Evolutionary conservation across 2,888 invertebrate genomes (phyloP).

Genomic region (Ophion slaviceki): DNA sequence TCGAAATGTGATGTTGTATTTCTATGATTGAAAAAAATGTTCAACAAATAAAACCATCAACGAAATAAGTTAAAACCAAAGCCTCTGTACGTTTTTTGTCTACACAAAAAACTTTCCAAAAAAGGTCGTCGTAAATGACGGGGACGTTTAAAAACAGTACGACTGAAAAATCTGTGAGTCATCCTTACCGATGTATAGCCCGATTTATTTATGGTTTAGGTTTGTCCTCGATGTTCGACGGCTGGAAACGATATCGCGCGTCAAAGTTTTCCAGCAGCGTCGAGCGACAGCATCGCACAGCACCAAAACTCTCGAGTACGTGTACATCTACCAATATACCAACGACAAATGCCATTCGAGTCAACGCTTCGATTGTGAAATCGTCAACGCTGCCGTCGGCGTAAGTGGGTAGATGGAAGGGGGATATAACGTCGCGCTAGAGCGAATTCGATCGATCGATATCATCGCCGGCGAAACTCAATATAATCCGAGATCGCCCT

Average conservation of each 20-base stretch:
- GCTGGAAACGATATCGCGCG: slow-evolving; percentile 64
- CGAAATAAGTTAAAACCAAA: too few relatives aligned
- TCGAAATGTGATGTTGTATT: too few relatives aligned
- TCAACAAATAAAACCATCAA: too few relatives aligned
- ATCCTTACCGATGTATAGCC: slow-evolving; percentile 25
- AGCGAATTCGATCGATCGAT: slow-evolving; percentile 72
- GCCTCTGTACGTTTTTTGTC: too few relatives aligned
- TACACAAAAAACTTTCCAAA: too few relatives aligned
- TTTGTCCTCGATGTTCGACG: slow-evolving; percentile 62
- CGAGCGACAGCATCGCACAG: slow-evolving; percentile 13
- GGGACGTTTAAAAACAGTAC: slow-evolving; percentile 2
- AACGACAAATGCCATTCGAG: slow-evolving; percentile 64
- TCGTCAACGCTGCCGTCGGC: slow-evolving; percentile 44
- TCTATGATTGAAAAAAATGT: too few relatives aligned
- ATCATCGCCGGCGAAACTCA: slow-evolving; percentile 75
- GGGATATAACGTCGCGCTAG: slow-evolving; percentile 30
- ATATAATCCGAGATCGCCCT: slow-evolving; percentile 74
- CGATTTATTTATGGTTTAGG: slow-evolving; percentile 27
- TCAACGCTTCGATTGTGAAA: slow-evolving; percentile 65
- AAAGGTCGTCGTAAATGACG: slow-evolving; percentile 19
- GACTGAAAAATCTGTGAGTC: slow-evolving; percentile 14
- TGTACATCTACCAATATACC: slow-evolving; percentile 41
- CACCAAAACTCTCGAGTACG: slow-evolving; percentile 37
- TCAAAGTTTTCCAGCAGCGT: slow-evolving; percentile 64
- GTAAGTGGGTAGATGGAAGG: slow-evolving; percentile 6